These are phyloP conservation scores for Xylota sylvarum DNA, from an alignment of 2,888 invertebrate genomes.

Conservation along the genomic window DNA sequence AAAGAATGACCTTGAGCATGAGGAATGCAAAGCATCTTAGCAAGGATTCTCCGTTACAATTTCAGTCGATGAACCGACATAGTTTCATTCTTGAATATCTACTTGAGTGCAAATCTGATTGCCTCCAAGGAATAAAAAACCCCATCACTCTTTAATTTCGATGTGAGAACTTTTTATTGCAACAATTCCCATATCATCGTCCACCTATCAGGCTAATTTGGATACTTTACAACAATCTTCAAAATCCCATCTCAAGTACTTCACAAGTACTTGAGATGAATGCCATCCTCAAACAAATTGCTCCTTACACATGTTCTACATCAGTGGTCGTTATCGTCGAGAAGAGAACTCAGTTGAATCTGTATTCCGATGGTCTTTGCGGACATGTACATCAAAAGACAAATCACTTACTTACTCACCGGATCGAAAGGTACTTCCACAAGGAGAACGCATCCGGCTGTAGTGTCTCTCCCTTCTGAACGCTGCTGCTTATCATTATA, in stretches of 20 bases:
- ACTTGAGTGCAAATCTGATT: too few relatives aligned
- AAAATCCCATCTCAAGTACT: slow-evolving; percentile 26
- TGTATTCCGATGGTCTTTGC: slow-evolving; percentile 45
- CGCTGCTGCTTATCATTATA: slow-evolving; percentile 21
- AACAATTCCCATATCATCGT: background rate
- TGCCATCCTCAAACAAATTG: slow-evolving; percentile 42
- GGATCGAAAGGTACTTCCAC: slow-evolving; percentile 55
- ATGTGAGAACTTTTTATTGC: slow-evolving; percentile 8
- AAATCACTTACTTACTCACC: slow-evolving; percentile 57
- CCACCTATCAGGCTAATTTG: slow-evolving; percentile 22
- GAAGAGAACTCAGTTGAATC: slow-evolving; percentile 36
- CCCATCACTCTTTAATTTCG: background rate
- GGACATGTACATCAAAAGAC: slow-evolving; percentile 49
- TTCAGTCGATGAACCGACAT: background rate
- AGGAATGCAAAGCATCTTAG: too few relatives aligned
- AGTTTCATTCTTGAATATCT: too few relatives aligned
- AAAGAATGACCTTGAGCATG: too few relatives aligned
- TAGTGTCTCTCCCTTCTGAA: slow-evolving; percentile 1
- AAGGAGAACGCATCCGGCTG: slow-evolving; percentile 51
- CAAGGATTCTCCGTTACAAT: too few relatives aligned
- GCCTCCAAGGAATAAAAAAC: background rate
- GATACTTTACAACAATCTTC: slow-evolving; percentile 9
- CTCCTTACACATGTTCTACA: slow-evolving; percentile 53
- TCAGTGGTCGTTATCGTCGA: slow-evolving; percentile 48
- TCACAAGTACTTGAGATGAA: slow-evolving; percentile 50